Evolutionary conservation across 2,797 vertebrate genomes (phyloP), one percentile per base, ranked within the genome.

Genomic region (Microctenopoma steveboyesi): DNA sequence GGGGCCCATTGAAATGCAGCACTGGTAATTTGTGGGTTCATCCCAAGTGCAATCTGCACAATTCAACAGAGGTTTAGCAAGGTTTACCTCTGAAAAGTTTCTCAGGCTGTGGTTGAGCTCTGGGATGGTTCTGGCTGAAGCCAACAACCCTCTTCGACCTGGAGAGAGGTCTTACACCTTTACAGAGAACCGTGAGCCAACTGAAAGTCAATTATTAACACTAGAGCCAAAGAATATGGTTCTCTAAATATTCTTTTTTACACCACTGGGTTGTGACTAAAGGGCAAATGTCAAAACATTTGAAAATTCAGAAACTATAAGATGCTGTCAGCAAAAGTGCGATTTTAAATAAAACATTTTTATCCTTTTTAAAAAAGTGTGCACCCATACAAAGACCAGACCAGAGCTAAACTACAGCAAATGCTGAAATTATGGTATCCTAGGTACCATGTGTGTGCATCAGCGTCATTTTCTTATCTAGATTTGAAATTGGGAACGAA

Each of bases 141-240:
- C 74, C 45, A 11, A 28, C 25, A n/a, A 63, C 9, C 9, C 7
- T n/a, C 5, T 9, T 8, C 12, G 1, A 33, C 54, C 48, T 70
- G 16, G 0, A 48, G 0, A 48, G 33, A 43, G 3, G 43, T 53
- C 22, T 42, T 16, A 50, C 25, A 72, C 33, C 33, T 35, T 35
- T 8, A 35, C 7, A 35, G 33, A 8, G 43, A 28, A 8, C 8
- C 14, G 14, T 3, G 43, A 59, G 39, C 45, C 69, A 74, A 65
- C 54, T 49, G 55, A 47, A 71, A 79, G 64, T 81, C 66, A 82
- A 76, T 87, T 69, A 84, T 84, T 72, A 72, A 79, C 74, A 52
- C 54, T 10, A 3, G 5, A 78, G 28, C 16, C 22, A 55, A 72
- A 64, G n/a, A 71, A 64, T 43, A 9, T 7, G 25, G 35, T 80